Evolutionary conservation across 2,888 invertebrate species (phyloP).

Genomic region (Eupithecia subfuscata): DNA sequence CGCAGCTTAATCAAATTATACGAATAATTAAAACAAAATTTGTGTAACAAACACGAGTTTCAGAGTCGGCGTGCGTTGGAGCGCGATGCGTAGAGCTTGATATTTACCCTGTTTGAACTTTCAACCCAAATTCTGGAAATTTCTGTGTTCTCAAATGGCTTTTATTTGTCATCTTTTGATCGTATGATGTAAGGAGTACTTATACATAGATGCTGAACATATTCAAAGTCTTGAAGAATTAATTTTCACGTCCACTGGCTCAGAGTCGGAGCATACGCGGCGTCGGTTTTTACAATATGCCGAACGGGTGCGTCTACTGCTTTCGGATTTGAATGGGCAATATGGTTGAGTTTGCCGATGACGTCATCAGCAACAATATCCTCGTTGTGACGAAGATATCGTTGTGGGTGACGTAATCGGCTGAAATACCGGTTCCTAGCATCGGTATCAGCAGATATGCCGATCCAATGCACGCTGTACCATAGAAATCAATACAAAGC

Average conservation of each 20-base stretch:
- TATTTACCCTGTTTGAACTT: conserved; percentile 47
- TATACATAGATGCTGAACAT: not conserved
- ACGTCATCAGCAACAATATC: too few species aligned
- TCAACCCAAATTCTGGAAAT: conserved; percentile 39
- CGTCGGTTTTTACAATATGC: too few species aligned
- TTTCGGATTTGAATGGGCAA: too few species aligned
- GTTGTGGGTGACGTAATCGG: too few species aligned
- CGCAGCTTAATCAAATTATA: conserved; percentile 55
- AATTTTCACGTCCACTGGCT: not conserved
- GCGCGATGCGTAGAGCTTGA: conserved; percentile 39
- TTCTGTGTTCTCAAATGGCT: conserved; percentile 27
- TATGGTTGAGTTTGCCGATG: too few species aligned
- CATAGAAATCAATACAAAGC: too few species aligned
- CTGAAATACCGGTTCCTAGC: too few species aligned
- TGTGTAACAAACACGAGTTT: conserved; percentile 37
- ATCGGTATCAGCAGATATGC: too few species aligned
- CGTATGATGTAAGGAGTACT: not conserved
- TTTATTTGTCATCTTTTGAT: not conserved
- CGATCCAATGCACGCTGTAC: too few species aligned
- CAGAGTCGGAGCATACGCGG: too few species aligned
- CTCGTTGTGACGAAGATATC: too few species aligned
- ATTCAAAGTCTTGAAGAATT: not conserved
- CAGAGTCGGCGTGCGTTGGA: conserved; percentile 37
- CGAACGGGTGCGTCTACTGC: too few species aligned
- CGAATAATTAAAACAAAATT: conserved; percentile 41